Evolutionary conservation across 2,113 vertebrate genomes (phyloP), one percentile per base, ranked within the genome.

Genomic region (Abramis brama): DNA sequence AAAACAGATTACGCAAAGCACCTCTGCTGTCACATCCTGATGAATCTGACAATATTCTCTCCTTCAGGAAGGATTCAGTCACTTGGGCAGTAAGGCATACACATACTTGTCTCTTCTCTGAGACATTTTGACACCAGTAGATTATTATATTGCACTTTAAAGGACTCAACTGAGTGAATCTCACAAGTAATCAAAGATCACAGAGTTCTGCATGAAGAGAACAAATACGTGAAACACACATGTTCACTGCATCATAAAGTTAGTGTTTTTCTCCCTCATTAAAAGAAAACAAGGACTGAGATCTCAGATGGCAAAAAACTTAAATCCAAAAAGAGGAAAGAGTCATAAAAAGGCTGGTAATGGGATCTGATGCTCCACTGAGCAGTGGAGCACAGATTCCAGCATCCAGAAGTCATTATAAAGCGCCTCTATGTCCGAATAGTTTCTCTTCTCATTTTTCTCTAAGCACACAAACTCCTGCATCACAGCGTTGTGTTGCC

Each of bases 401-500:
- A 59, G 23, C 2, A 0, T 70, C 80, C 30, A 73, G 27, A 43
- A 39, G 12, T 73, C 23, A 60, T 75, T 75, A 75, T 75, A 79
- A 83, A 83, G 81, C 21, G 13, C 5, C 59, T 73, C 68, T 43
- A 30, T 52, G 50, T 43, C 50, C 27, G 23, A 55, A 33, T 15
- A 4, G 19, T 7, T 33, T 30, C 47, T 52, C 5, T 39, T n/a
- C 10, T 98, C 95, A 99, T 92, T 99, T 99, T 91, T 99, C 98
- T 82, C 98, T 95, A 0, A 99, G 96, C 23, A 99, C 98, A 13
- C 98, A 99, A 87, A 99, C 98, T 0, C 98, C 98, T 0, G 98
- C 98, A 3, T 99, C 98, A 21, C 98, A 99, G 62, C 98, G 96
- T 91, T 99, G 98, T 30, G 98, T 99, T 17, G 97, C 98, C 96